Percentiles rank a stretch among this genome's conserved stretches.
These are phyloP conservation scores for Pristionchus mayeri DNA, from an alignment of 2,888 invertebrate genomes.

Conservation along the genomic window DNA sequence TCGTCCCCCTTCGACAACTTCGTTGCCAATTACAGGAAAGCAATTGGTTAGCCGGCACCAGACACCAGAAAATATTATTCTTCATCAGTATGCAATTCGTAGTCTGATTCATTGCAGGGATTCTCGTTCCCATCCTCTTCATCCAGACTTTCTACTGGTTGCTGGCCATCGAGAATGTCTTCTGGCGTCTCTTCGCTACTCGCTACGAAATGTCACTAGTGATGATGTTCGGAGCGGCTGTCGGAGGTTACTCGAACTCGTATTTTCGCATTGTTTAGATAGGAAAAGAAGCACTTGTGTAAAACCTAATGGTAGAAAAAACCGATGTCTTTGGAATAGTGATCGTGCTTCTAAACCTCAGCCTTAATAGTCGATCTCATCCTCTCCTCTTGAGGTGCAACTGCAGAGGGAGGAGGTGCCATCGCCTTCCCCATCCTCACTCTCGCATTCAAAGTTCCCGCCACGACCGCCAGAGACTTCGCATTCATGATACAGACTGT, in stretches of 20 bases:
- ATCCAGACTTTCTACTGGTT: slow-evolving; percentile 48
- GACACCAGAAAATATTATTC: not conserved
- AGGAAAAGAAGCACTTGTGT: no score
- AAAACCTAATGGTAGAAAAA: no score
- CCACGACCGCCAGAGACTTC: slow-evolving; percentile 58
- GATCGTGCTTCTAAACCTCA: not conserved
- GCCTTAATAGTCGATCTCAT: not conserved
- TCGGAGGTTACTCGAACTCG: slow-evolving; percentile 21
- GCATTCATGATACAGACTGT: slow-evolving; percentile 62
- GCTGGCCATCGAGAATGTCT: slow-evolving; percentile 24
- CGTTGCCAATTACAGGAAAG: slow-evolving; percentile 9
- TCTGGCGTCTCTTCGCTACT: slow-evolving; percentile 41
- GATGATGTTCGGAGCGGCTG: slow-evolving; percentile 46
- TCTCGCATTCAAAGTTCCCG: slow-evolving; percentile 53
- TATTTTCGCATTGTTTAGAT: not conserved
- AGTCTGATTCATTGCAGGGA: not conserved
- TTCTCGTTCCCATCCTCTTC: slow-evolving; percentile 29
- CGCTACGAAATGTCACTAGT: slow-evolving; percentile 49
- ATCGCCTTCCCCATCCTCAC: slow-evolving; percentile 65
- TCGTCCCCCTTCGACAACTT: slow-evolving; percentile 41
- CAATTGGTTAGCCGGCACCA: slow-evolving; percentile 30
- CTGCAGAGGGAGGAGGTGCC: slow-evolving; percentile 65
- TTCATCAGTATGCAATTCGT: not conserved
- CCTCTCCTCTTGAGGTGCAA: slow-evolving; percentile 54
- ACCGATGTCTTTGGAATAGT: no score